phyloP scores from a whole-genome alignment of 2,797 vertebrate genomes.

The Trachurus trachurus region DNA sequence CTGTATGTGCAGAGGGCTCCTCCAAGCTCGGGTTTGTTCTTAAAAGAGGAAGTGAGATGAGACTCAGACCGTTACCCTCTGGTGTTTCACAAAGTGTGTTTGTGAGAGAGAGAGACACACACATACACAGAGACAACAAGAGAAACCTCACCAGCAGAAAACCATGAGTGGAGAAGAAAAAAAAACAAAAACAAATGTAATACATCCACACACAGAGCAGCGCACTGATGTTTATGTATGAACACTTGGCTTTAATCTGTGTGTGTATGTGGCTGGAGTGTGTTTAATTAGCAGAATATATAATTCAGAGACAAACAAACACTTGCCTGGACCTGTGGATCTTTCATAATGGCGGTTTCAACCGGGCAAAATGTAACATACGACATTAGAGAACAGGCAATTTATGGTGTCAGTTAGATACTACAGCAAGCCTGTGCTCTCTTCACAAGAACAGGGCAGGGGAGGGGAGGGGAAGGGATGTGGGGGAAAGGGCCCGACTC shows the following conservation, averaged over 20 bases:
- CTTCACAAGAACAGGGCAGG: constrained; percentile 76
- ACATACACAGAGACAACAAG: constrained; percentile 16
- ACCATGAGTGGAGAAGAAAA: background rate
- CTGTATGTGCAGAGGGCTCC: constrained; percentile 57
- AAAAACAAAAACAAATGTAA: constrained; percentile 56
- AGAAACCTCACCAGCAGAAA: constrained; percentile 32
- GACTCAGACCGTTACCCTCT: constrained; percentile 44
- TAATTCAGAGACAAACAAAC: constrained; percentile 77
- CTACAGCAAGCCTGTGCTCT: constrained; percentile 62
- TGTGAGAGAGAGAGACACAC: constrained; percentile 2
- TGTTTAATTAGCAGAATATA: constrained; percentile 79
- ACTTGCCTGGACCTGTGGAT: constrained; percentile 75
- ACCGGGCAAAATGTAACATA: constrained; percentile 58
- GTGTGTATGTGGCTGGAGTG: constrained; percentile 27
- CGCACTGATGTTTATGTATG: constrained; percentile 66
- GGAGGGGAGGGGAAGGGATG: constrained; percentile 46
- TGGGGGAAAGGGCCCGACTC: constrained; percentile 83
- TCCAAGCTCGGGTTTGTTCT: constrained; percentile 62
- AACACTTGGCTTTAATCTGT: constrained; percentile 39
- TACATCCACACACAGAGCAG: constrained; percentile 32
- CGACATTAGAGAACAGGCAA: constrained; percentile 73
- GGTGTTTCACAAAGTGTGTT: constrained; percentile 57
- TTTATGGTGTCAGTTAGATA: constrained; percentile 74
- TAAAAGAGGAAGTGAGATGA: constrained; percentile 67
- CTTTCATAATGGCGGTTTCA: constrained; percentile 67